Conservation (phyloP, 2,888 invertebrate species). For the Andrena bucephala region DNA sequence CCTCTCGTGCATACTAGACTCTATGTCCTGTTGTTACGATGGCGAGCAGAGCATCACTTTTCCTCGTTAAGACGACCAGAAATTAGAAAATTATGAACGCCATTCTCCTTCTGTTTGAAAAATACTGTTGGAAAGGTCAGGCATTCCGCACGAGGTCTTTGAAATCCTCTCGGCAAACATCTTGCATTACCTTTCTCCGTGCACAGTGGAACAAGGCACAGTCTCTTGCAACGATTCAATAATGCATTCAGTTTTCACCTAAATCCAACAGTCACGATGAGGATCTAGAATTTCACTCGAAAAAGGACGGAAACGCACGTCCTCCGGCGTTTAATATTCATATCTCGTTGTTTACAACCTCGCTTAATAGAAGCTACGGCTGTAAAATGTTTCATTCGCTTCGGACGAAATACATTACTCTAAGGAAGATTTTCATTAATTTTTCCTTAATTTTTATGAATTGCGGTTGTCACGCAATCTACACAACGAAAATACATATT, state of each 20-base stretch:
- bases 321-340: background rate
- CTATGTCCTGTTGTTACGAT: background rate
- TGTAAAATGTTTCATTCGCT: no score
- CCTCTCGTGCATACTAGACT: background rate
- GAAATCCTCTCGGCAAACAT: conserved; percentile 38
- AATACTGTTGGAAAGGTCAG: conserved; percentile 32
- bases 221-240: conserved; percentile 7
- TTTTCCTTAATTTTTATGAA: no score
- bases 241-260: background rate
- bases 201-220: conserved; percentile 24
- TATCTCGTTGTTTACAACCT: conserved; percentile 3
- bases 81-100: conserved; percentile 11
- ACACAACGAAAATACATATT: no score
- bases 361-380: no score
- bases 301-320: background rate
- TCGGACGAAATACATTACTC: no score
- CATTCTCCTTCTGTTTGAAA: conserved; percentile 27
- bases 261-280: background rate
- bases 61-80: background rate
- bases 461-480: no score
- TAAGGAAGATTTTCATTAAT: no score
- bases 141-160: conserved; percentile 20
- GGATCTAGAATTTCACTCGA: background rate
- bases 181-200: conserved; percentile 48
- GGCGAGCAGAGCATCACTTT: background rate